Conservation (phyloP, 2,113 vertebrate genomes). For the Beaufortia kweichowensis region DNA sequence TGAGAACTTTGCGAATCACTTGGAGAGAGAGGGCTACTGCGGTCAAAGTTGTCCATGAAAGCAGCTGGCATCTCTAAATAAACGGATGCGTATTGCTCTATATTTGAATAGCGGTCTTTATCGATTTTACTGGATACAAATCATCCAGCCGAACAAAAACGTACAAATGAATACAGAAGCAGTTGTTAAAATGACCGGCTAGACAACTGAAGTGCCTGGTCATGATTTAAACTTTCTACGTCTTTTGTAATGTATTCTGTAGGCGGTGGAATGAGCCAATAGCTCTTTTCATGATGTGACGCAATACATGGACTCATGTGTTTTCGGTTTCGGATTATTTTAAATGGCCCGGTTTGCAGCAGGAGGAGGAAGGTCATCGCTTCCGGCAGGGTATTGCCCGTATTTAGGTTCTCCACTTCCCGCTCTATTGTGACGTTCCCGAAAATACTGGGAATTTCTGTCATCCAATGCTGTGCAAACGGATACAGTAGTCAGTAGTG, state of each 20-base stretch:
- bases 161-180: too few relatives aligned
- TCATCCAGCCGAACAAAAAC: too few relatives aligned
- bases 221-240: constrained; percentile 8
- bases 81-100: not conserved
- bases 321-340: constrained; percentile 78
- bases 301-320: constrained; percentile 7
- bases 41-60: constrained; percentile 63
- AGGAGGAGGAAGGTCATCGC: constrained; percentile 28
- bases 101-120: too few relatives aligned
- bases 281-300: constrained; percentile 34
- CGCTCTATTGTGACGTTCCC: not conserved
- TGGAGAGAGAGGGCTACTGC: constrained; percentile 58
- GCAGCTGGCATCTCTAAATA: constrained; percentile 62
- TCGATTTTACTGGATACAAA: too few relatives aligned
- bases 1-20: constrained; percentile 60
- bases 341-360: constrained; percentile 63
- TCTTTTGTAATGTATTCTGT: not conserved
- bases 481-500: not conserved
- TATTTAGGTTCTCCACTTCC: constrained; percentile 44
- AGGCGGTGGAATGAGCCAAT: constrained; percentile 24
- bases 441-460: constrained; percentile 15
- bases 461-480: not conserved
- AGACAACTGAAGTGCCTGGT: not conserved
- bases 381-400: constrained; percentile 41
- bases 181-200: not conserved